Conservation (phyloP, 2,797 vertebrate species). For the Hirundo rustica region DNA sequence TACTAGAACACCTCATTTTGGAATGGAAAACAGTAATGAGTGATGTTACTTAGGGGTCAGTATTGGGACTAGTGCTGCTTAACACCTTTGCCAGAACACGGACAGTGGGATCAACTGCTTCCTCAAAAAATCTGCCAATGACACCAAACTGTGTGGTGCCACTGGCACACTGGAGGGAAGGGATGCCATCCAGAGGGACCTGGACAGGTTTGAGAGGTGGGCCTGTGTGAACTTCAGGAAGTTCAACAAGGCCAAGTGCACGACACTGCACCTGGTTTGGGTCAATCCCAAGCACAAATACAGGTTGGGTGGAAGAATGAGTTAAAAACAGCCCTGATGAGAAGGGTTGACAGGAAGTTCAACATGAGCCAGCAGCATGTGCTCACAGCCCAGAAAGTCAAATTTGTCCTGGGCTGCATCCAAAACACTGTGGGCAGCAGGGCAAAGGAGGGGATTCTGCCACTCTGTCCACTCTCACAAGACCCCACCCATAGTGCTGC, state of each 20-base stretch:
- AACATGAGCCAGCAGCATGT: background rate
- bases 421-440: background rate
- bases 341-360: background rate
- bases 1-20: background rate
- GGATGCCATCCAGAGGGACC: background rate
- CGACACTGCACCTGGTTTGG: background rate
- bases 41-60: background rate
- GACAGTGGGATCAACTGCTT: background rate
- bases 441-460: background rate
- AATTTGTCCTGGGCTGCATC: background rate
- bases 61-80: background rate
- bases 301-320: background rate
- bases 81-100: background rate
- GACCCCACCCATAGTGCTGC: background rate
- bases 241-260: background rate
- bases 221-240: background rate
- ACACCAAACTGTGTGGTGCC: background rate
- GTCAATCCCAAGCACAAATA: background rate
- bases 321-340: background rate
- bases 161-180: background rate
- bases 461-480: background rate
- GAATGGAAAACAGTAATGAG: background rate
- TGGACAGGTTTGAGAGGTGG: background rate
- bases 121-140: background rate
- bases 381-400: background rate